phyloP scores from a whole-genome alignment of 2,888 invertebrate species.

The Lysandra bellargus region DNA sequence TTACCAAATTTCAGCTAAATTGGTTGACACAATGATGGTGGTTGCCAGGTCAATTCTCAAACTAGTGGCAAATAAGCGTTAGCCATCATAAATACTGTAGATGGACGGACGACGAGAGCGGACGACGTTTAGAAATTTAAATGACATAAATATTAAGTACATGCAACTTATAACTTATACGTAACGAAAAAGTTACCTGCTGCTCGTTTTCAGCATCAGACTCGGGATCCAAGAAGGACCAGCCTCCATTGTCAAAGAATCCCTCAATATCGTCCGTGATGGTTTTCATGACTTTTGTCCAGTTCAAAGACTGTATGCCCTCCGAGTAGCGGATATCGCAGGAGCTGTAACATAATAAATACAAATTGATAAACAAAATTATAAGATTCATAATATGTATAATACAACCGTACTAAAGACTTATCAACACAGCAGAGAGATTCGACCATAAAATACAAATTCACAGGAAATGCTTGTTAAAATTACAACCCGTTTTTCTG shows the following conservation, averaged over 20 bases:
- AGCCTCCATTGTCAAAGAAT: slow-evolving; percentile 99
- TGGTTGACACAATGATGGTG: too few species aligned
- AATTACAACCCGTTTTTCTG: neutral
- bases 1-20: too few species aligned
- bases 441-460: neutral
- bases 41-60: too few species aligned
- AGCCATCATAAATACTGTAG: too few species aligned
- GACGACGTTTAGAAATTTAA: too few species aligned
- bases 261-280: slow-evolving; percentile 99
- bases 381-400: too few species aligned
- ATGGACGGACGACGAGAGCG: too few species aligned
- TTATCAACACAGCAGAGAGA: neutral
- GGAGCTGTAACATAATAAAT: slow-evolving; percentile 79
- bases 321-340: slow-evolving; percentile 98
- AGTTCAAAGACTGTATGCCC: slow-evolving; percentile 98
- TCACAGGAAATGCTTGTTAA: neutral
- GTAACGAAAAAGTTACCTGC: slow-evolving; percentile 47
- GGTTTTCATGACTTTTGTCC: slow-evolving; percentile 99
- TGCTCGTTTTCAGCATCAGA: slow-evolving; percentile 85
- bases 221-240: slow-evolving; percentile 98
- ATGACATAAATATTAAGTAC: too few species aligned
- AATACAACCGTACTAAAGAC: neutral
- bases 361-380: neutral
- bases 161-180: too few species aligned
- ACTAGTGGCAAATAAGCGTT: too few species aligned